phyloP scores from a whole-genome alignment of 2,888 invertebrate species.

The Drosophila anomalipes region DNA sequence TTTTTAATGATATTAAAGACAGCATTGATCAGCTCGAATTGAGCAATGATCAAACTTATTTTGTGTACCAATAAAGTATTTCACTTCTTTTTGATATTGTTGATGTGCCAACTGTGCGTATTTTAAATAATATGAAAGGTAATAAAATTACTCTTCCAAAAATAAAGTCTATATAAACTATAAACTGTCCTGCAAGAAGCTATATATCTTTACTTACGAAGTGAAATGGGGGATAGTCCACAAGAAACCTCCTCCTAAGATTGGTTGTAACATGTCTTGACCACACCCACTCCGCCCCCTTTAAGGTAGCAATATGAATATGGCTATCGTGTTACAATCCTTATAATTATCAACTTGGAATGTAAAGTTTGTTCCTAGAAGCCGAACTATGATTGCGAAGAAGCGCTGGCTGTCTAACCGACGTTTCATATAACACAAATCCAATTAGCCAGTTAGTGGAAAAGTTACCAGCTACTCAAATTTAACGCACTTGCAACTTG shows the following conservation, averaged over 20 bases:
- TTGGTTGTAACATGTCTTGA: background rate
- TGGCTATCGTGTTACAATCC: background rate
- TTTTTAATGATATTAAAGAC: background rate
- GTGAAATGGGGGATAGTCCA: background rate
- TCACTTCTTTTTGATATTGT: background rate
- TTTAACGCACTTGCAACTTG: conserved; percentile 53
- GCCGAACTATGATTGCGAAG: background rate
- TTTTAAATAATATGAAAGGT: background rate
- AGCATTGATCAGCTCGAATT: background rate
- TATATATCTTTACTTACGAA: background rate
- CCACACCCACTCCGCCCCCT: background rate
- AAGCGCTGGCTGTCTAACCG: conserved; percentile 3
- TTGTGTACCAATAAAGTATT: background rate
- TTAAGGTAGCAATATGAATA: background rate
- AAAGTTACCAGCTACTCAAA: conserved; percentile 65
- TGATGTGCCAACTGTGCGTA: background rate
- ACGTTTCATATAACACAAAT: conserved; percentile 58
- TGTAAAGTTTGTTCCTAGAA: background rate
- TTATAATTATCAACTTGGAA: background rate
- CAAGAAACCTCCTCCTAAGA: background rate
- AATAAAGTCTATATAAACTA: background rate
- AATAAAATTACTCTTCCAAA: background rate
- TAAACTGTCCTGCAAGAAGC: too few species aligned
- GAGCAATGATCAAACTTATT: background rate
- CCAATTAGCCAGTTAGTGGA: conserved; percentile 60